Percentiles rank a stretch among this genome's conserved stretches.
phyloP scores from a whole-genome alignment of 2,888 invertebrate genomes.

The Sarcophaga caerulescens region DNA sequence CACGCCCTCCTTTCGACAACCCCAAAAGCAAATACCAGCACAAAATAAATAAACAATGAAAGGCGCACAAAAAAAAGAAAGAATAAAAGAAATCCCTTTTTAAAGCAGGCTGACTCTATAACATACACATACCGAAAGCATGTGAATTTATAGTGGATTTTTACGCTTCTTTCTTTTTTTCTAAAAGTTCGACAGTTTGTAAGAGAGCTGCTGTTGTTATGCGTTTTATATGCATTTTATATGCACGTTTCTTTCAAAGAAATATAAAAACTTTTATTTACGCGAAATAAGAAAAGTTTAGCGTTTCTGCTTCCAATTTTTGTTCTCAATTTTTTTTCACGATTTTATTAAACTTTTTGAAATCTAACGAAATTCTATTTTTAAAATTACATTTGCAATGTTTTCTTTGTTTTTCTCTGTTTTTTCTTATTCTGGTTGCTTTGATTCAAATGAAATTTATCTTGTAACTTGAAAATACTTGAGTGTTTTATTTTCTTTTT shows the following conservation, averaged over 20 bases:
- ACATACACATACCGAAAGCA: slow-evolving; percentile 32
- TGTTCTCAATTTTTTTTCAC: not conserved
- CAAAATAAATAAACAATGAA: slow-evolving; percentile 35
- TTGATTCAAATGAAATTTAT: not conserved
- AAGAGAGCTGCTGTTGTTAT: not conserved
- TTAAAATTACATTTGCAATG: slow-evolving; percentile 36
- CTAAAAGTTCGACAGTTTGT: slow-evolving; percentile 38
- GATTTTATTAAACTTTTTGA: not conserved
- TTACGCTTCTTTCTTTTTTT: not conserved
- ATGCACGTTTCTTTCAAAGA: slow-evolving; percentile 46
- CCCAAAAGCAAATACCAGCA: not conserved
- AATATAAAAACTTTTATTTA: slow-evolving; percentile 55
- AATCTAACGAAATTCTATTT: not conserved
- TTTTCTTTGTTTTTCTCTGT: slow-evolving; percentile 19
- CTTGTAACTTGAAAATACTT: not conserved
- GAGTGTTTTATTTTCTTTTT: not conserved
- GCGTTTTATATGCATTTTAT: slow-evolving; percentile 51
- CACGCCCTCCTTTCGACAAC: not conserved
- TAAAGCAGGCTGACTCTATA: slow-evolving; percentile 42
- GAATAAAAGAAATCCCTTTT: slow-evolving; percentile 10
- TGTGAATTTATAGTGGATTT: slow-evolving; percentile 62
- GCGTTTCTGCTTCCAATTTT: not conserved
- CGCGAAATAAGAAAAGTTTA: slow-evolving; percentile 67
- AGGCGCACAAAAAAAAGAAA: not conserved
- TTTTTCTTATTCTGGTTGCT: not conserved